phyloP scores from a whole-genome alignment of 2,113 vertebrate species.

The Strix uralensis region DNA sequence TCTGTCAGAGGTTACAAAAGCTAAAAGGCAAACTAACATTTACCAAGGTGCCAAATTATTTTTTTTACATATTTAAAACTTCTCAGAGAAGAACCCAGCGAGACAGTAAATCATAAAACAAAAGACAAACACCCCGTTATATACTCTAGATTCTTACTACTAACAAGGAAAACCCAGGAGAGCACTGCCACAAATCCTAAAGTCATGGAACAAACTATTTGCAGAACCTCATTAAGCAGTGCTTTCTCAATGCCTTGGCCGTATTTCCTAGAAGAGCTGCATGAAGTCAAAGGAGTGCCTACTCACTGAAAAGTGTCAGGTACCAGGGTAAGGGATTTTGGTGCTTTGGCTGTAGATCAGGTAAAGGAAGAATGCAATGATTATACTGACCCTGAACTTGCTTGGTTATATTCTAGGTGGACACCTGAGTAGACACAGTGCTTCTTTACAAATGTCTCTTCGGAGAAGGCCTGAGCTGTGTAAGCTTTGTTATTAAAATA shows the following conservation, averaged over 20 bases:
- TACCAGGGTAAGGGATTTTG: not conserved
- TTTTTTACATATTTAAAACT: not conserved
- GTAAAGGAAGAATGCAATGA: not conserved
- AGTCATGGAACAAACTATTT: not conserved
- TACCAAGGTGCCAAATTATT: not conserved
- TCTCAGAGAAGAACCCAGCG: not conserved
- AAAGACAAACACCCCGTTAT: not conserved
- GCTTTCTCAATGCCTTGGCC: not conserved
- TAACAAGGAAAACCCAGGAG: not conserved
- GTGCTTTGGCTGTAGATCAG: not conserved
- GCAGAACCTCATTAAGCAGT: not conserved
- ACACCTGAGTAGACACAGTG: not conserved
- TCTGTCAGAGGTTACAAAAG: not conserved
- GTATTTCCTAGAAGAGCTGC: not conserved
- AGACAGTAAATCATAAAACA: not conserved
- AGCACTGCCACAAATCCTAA: not conserved
- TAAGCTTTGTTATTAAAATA: not conserved
- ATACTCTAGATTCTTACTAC: not conserved
- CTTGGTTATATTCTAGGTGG: not conserved
- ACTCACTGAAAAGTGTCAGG: not conserved
- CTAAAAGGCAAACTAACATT: not conserved
- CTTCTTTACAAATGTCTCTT: not conserved
- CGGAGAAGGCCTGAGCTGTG: not conserved
- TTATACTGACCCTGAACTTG: not conserved
- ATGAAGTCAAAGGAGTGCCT: not conserved